phyloP scores from a whole-genome alignment of 2,888 invertebrate species.

The Sarcophaga rosellei region DNA sequence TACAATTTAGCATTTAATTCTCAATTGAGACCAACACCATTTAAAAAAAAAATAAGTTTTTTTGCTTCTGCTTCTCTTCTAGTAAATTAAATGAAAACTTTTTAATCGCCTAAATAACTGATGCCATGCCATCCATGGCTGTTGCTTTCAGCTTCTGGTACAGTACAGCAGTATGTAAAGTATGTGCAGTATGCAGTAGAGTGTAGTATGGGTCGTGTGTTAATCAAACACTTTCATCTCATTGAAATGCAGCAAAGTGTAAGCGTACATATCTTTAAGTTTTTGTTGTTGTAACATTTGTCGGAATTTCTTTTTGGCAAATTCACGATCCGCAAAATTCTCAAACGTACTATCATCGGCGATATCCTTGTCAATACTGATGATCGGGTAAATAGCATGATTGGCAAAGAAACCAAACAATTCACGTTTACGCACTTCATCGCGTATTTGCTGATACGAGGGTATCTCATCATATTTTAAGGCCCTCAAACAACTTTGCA shows the following conservation, averaged over 20 bases:
- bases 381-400: constrained; percentile 74
- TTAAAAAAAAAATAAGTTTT: constrained; percentile 24
- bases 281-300: constrained; percentile 74
- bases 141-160: not conserved
- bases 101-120: not conserved
- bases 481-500: constrained; percentile 72
- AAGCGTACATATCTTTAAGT: constrained; percentile 74
- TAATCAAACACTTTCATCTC: constrained; percentile 73
- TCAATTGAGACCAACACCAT: constrained; percentile 33
- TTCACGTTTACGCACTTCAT: constrained; percentile 74
- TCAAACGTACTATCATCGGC: constrained; percentile 75
- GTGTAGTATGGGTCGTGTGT: not conserved
- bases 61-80: not conserved
- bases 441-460: constrained; percentile 65
- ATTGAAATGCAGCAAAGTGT: constrained; percentile 76
- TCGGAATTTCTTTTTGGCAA: constrained; percentile 71
- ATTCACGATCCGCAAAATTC: constrained; percentile 73
- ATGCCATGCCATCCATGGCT: not conserved
- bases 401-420: constrained; percentile 76
- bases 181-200: too few relatives aligned
- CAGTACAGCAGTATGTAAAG: too few relatives aligned
- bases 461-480: constrained; percentile 72
- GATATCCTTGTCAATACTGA: constrained; percentile 75
- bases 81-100: not conserved
- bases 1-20: constrained; percentile 10